Evolutionary conservation across 2,888 invertebrate species (phyloP).

Genomic region (Carpatolechia fugitivella): DNA sequence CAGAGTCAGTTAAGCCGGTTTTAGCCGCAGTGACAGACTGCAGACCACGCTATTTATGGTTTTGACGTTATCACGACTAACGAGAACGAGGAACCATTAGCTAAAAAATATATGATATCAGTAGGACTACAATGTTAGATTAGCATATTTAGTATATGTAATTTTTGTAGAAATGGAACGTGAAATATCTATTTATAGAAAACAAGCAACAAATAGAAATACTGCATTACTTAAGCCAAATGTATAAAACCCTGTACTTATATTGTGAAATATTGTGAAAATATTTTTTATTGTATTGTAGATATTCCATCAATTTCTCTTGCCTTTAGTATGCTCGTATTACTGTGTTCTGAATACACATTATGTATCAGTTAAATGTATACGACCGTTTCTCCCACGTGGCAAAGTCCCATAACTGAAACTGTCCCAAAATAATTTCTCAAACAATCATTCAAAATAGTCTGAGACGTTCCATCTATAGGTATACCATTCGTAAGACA

Average conservation of each 20-base stretch:
- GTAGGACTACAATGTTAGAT: constrained; percentile 28
- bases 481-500: not conserved
- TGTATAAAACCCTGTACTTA: too few relatives aligned
- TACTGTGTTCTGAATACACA: not conserved
- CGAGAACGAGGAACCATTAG: constrained; percentile 61
- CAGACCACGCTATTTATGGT: constrained; percentile 58
- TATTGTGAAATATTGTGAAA: too few relatives aligned
- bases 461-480: not conserved
- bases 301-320: too few relatives aligned
- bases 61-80: constrained; percentile 67
- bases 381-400: not conserved
- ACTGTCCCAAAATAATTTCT: not conserved
- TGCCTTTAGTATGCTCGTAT: too few relatives aligned
- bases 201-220: too few relatives aligned
- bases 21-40: constrained; percentile 57
- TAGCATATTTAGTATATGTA: too few relatives aligned
- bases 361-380: not conserved
- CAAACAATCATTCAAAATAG: too few relatives aligned
- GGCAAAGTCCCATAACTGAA: not conserved
- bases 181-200: too few relatives aligned
- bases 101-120: constrained; percentile 28
- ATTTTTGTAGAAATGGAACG: too few relatives aligned
- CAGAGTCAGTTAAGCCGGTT: constrained; percentile 53
- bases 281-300: too few relatives aligned
- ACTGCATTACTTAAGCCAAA: too few relatives aligned